Conservation (phyloP, 37 sponge, comb jelly and placozoan species). For the Mnemiopsis leidyi region DNA sequence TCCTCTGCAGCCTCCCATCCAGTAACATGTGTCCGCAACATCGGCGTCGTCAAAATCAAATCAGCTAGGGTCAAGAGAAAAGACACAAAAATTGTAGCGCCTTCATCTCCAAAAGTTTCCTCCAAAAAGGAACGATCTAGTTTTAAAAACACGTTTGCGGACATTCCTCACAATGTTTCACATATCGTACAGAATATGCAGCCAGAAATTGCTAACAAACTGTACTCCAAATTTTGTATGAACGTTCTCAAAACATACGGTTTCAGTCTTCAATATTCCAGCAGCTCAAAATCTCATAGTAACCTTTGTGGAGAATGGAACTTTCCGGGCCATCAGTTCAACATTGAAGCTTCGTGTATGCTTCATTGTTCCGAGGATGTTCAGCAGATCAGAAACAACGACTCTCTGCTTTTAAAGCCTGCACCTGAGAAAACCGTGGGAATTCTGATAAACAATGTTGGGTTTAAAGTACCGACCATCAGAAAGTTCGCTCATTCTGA, state of each 20-base stretch:
- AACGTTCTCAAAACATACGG: constrained; percentile 24
- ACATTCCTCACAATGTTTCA: neutral
- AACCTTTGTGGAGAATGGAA: neutral
- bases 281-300: neutral
- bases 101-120: neutral
- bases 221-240: constrained; percentile 47
- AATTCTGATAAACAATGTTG: constrained; percentile 21
- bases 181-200: neutral
- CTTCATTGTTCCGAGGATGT: neutral
- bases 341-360: constrained; percentile 9
- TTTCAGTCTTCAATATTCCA: neutral
- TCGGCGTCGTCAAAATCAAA: constrained; percentile 10
- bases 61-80: neutral
- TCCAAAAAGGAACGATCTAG: neutral
- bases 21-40: neutral
- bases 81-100: neutral
- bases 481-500: constrained; percentile 26
- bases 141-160: neutral
- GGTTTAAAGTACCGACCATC: neutral
- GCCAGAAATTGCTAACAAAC: neutral
- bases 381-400: neutral
- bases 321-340: neutral
- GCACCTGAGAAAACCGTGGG: neutral
- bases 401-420: neutral
- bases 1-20: neutral